Base-by-base conservation (phyloP, 64 coral and sea anemone genomes). In the Montipora capricornis region DNA sequence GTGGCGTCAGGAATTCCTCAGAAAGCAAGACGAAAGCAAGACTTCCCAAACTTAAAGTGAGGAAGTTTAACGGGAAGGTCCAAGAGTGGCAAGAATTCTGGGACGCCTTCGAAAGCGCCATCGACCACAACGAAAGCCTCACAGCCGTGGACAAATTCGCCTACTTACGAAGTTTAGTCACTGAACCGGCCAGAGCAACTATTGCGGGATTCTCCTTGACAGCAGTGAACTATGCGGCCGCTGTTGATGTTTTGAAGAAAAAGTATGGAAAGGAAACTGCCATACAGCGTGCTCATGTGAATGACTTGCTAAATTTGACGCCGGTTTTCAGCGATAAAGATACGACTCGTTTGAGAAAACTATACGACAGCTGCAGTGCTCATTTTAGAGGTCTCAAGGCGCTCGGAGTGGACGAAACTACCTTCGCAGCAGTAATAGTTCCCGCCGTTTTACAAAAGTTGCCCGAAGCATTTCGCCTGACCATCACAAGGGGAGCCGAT, bases 71-170 rank as follows among this genome's bases (percentile, higher is more conserved):
- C 6, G 83, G 91, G 14, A 93, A n/a, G 4, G 50, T 93, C 4
- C 77, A 68, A 2, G 17, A 93, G n/a, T 93, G 83, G 75, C 55
- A 29, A 19, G 91, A 93, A 45, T 87, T 93, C 19, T 93, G 83
- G 91, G 91, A 93, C 20, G 20, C 82, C 19, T 93, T 19, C 45
- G 71, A 93, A 93, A 48, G 75, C 24, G 24, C 24, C 24, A 26
- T 26, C 24, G 24, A 26, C 24, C 24, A 26, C 0, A 29, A 29
- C 29, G 29, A 29, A 29, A 29, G 37, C 51, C 76, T 93, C 48
- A 46, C 59, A 12, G 83, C 71, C 3, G 84, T 88, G 7, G 92
- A 93, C 16, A 94, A 93, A 49, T 94, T 94, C 49, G 76, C 92
- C 1, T 89, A 94, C 88, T 47, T 88, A 2, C 16, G 92, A 14